phyloP scores from a whole-genome alignment of 2,888 invertebrate genomes.

The Sinohyriopsis cumingii region DNA sequence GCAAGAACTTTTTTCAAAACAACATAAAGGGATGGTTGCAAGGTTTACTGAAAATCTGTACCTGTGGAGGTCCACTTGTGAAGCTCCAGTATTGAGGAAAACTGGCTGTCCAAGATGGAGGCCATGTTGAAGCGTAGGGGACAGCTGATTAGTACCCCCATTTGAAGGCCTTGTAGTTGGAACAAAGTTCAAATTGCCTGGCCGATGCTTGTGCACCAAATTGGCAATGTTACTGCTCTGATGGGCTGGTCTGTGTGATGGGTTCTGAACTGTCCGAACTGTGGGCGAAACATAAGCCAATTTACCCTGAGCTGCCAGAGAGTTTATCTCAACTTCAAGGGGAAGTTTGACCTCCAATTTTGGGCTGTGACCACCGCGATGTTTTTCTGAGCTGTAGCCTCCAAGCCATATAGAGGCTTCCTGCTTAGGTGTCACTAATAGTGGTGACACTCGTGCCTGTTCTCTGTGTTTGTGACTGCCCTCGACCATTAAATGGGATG shows the following conservation, averaged over 20 bases:
- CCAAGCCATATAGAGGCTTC: constrained; percentile 22
- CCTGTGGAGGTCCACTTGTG: constrained; percentile 63
- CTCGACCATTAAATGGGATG: constrained; percentile 33
- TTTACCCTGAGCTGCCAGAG: constrained; percentile 62
- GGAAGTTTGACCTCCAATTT: constrained; percentile 51
- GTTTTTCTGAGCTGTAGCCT: constrained; percentile 27
- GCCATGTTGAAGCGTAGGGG: constrained; percentile 56
- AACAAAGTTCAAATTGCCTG: constrained; percentile 48
- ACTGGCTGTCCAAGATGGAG: constrained; percentile 60
- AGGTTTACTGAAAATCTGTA: constrained; percentile 19
- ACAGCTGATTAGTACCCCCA: constrained; percentile 54
- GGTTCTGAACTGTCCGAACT: constrained; percentile 44
- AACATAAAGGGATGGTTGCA: not conserved
- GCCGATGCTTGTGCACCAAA: constrained; percentile 37
- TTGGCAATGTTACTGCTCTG: constrained; percentile 41
- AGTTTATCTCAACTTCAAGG: constrained; percentile 55
- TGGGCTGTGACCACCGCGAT: constrained; percentile 43
- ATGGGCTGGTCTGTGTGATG: constrained; percentile 43
- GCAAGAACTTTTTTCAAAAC: not conserved
- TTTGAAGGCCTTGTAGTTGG: constrained; percentile 31
- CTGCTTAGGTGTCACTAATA: constrained; percentile 43
- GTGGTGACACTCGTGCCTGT: constrained; percentile 52
- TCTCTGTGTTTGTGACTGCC: constrained; percentile 42
- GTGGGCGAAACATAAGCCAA: constrained; percentile 65
- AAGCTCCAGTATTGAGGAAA: constrained; percentile 56